phyloP scores from a whole-genome alignment of 2,797 vertebrate species.

The Echeneis naucrates region DNA sequence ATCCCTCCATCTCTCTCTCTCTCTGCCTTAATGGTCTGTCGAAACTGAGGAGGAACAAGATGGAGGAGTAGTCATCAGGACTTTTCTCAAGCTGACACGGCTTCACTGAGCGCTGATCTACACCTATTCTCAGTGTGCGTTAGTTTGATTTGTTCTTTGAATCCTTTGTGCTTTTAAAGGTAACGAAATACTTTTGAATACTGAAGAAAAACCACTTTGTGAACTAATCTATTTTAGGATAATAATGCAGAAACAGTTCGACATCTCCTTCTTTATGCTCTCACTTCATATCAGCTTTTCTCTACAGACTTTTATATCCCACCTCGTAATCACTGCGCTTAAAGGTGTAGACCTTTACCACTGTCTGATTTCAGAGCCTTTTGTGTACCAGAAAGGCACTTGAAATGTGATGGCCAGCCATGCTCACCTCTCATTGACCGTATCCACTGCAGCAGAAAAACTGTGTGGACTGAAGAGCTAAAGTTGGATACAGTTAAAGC shows the following conservation, averaged over 20 bases:
- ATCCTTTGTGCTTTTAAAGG: slow-evolving; percentile 65
- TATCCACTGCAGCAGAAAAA: slow-evolving; percentile 11
- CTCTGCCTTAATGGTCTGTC: slow-evolving; percentile 9
- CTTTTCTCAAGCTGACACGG: slow-evolving; percentile 1
- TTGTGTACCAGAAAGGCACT: neutral
- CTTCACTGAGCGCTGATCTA: slow-evolving; percentile 6
- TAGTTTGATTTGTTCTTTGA: slow-evolving; percentile 24
- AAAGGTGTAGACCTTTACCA: neutral
- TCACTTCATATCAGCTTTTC: slow-evolving; percentile 3
- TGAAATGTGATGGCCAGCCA: slow-evolving; percentile 6
- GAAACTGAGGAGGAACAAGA: slow-evolving; percentile 23
- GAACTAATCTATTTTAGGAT: slow-evolving; percentile 3
- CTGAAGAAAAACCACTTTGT: slow-evolving; percentile 16
- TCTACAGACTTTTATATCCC: neutral
- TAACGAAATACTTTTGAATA: slow-evolving; percentile 13
- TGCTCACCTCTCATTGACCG: neutral
- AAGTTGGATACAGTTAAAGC: slow-evolving; percentile 14
- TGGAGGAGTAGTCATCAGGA: slow-evolving; percentile 15
- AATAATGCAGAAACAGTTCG: neutral
- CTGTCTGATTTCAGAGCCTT: slow-evolving; percentile 5
- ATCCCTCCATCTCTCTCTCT: slow-evolving; percentile 24
- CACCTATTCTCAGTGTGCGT: slow-evolving; percentile 12
- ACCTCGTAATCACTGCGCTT: neutral
- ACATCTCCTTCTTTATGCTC: neutral
- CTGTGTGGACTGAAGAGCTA: slow-evolving; percentile 13